Percentiles rank a stretch among this genome's conserved stretches.
Conservation (phyloP, 2,888 invertebrate species). For the Orgyia antiqua region DNA sequence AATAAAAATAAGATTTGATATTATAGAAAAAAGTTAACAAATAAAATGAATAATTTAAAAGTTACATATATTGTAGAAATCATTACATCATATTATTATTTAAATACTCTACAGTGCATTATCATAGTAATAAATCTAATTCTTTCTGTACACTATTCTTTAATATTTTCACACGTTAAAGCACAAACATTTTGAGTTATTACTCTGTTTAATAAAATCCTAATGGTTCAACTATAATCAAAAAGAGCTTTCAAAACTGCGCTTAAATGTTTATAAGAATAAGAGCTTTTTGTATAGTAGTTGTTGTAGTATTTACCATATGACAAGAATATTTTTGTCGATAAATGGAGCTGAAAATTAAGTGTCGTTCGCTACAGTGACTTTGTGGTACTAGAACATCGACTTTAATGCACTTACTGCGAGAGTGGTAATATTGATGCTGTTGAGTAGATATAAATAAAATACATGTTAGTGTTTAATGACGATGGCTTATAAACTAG, state of each 20-base stretch:
- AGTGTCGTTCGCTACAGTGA: slow-evolving; percentile 29
- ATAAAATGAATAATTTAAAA: too few species aligned
- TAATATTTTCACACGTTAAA: too few species aligned
- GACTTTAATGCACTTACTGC: slow-evolving; percentile 27
- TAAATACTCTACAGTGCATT: too few species aligned
- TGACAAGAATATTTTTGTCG: slow-evolving; percentile 35
- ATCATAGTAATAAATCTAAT: slow-evolving; percentile 14
- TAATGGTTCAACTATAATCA: slow-evolving; percentile 20
- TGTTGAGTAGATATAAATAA: slow-evolving; percentile 24
- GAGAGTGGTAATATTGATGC: slow-evolving; percentile 11
- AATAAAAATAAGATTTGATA: too few species aligned
- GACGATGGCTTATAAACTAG: slow-evolving; percentile 13
- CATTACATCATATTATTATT: too few species aligned
- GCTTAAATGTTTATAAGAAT: slow-evolving; percentile 56
- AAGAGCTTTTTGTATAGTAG: slow-evolving; percentile 71
- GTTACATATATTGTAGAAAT: too few species aligned
- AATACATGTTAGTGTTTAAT: slow-evolving; percentile 28
- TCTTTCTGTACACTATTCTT: slow-evolving; percentile 20
- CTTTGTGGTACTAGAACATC: slow-evolving; percentile 28
- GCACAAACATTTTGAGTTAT: slow-evolving; percentile 28
- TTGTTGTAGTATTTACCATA: slow-evolving; percentile 47
- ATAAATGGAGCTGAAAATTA: slow-evolving; percentile 32
- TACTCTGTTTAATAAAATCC: slow-evolving; percentile 13
- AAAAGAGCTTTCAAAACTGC: slow-evolving; percentile 64
- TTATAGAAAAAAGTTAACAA: too few species aligned